A percentile compares a stretch with the other conserved stretches of the same genome.
Conservation (phyloP, 2,797 vertebrate species). For the Gallinago stenura region DNA sequence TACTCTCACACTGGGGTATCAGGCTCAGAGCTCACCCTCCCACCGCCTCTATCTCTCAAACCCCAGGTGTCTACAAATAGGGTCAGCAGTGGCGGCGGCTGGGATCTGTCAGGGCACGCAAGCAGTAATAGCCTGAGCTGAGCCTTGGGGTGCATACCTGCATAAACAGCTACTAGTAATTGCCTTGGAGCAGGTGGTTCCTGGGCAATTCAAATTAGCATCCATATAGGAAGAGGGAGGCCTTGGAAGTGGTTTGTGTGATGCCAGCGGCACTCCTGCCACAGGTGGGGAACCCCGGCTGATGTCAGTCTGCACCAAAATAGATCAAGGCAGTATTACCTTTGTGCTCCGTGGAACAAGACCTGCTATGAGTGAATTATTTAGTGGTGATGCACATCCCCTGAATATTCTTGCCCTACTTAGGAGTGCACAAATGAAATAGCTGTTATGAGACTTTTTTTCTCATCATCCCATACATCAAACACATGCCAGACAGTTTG, state of each 20-base stretch:
- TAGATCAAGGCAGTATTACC: conserved; percentile 5
- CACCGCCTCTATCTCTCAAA: neutral
- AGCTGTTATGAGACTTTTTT: neutral
- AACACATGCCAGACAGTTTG: neutral
- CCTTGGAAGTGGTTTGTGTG: conserved; percentile 29
- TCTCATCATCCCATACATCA: neutral
- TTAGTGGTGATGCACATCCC: conserved; percentile 32
- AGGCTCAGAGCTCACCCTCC: neutral
- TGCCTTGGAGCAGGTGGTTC: neutral
- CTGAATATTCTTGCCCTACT: conserved; percentile 48
- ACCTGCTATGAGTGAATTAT: conserved; percentile 32
- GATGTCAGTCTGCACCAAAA: neutral
- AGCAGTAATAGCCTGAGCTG: neutral
- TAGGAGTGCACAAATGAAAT: neutral
- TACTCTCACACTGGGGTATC: neutral
- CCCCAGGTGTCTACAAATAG: neutral
- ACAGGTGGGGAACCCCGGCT: neutral
- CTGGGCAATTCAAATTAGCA: neutral
- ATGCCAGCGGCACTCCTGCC: neutral
- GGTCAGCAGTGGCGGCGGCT: neutral
- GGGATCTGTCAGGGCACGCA: neutral
- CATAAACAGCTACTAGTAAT: neutral
- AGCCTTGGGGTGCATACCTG: neutral
- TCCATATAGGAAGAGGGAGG: neutral
- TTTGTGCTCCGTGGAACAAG: neutral